These are phyloP conservation scores for Ligdia adustata DNA, from an alignment of 2,888 invertebrate genomes.

Conservation along the genomic window DNA sequence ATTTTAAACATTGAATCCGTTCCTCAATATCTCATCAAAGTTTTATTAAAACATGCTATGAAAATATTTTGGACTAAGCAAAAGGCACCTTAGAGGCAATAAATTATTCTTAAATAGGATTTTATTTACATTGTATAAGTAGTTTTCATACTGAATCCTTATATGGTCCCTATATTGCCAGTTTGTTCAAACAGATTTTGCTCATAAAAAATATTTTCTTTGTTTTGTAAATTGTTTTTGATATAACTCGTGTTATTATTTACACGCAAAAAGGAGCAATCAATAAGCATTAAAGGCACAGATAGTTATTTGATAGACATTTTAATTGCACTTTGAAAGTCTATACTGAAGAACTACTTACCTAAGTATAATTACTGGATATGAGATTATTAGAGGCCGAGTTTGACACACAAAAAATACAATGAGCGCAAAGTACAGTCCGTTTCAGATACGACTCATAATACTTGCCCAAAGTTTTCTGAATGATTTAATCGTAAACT, in stretches of 20 bases:
- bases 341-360: slow-evolving; percentile 3
- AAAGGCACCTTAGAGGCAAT: slow-evolving; percentile 43
- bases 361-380: too few species aligned
- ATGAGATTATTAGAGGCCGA: too few species aligned
- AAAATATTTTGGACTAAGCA: slow-evolving; percentile 12
- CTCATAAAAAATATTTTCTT: too few species aligned
- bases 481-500: slow-evolving; percentile 14
- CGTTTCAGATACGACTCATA: too few species aligned
- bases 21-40: too few species aligned
- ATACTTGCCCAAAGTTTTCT: too few species aligned
- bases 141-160: slow-evolving; percentile 43
- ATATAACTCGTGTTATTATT: background rate
- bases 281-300: slow-evolving; percentile 32
- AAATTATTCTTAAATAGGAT: background rate
- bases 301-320: slow-evolving; percentile 4
- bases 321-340: slow-evolving; percentile 22
- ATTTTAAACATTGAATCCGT: too few species aligned
- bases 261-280: slow-evolving; percentile 7
- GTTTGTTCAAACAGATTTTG: slow-evolving; percentile 26
- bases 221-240: background rate
- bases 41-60: too few species aligned
- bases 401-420: too few species aligned
- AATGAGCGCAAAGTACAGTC: too few species aligned
- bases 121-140: slow-evolving; percentile 17
- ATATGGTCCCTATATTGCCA: slow-evolving; percentile 54